Evolutionary conservation across 1,140 invertebrate species (phyloP).

Genomic region (Drosophila triauraria): DNA sequence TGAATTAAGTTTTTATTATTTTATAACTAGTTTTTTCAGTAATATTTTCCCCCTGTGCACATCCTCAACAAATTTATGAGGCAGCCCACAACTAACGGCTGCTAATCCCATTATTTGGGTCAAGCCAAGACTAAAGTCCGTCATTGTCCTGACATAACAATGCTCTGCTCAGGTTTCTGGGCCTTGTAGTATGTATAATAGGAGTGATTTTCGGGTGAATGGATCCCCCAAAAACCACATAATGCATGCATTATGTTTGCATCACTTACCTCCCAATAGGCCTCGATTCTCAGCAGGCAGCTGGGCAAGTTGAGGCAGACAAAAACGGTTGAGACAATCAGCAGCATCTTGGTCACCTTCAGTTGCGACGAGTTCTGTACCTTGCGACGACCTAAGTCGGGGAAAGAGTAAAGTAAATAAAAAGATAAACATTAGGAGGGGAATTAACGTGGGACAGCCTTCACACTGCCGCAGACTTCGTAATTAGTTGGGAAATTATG

Average conservation of each 20-base stretch:
- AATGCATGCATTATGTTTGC: not conserved
- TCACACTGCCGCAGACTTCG: constrained; percentile 14
- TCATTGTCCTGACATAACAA: constrained; percentile 20
- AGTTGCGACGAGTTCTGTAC: constrained; percentile 86
- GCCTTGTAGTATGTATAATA: not conserved
- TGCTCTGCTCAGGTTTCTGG: not conserved
- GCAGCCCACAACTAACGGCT: not conserved
- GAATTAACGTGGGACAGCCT: constrained; percentile 18
- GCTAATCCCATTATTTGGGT: constrained; percentile 25
- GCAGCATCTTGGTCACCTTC: constrained; percentile 92
- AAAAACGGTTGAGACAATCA: constrained; percentile 92
- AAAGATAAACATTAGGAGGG: constrained; percentile 1
- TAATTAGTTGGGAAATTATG: constrained; percentile 48
- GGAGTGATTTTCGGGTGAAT: not conserved
- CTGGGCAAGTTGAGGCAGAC: constrained; percentile 92
- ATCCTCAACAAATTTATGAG: not conserved
- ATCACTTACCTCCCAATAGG: constrained; percentile 87
- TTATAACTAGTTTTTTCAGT: not conserved
- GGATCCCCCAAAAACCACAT: not conserved
- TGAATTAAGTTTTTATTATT: not conserved
- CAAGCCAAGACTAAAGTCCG: not conserved
- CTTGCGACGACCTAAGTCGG: constrained; percentile 65
- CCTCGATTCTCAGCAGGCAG: constrained; percentile 88
- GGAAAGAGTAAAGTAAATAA: not conserved
- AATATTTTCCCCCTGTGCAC: not conserved